Evolutionary conservation across 2,888 invertebrate genomes (phyloP).

Genomic region (Crocallis elinguaria): DNA sequence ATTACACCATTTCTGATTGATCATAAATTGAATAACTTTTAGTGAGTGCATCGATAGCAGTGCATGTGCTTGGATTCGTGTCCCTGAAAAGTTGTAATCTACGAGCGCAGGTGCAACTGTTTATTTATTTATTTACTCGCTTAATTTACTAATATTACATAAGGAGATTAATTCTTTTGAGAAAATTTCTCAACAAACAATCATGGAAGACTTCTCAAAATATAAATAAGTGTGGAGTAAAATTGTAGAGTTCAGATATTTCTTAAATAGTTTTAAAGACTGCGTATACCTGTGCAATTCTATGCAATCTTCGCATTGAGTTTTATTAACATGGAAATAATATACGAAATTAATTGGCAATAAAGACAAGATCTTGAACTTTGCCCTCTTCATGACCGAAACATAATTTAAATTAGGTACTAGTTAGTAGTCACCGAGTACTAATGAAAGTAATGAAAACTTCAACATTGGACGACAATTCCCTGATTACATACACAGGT

Average conservation of each 20-base stretch:
- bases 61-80: constrained; percentile 66
- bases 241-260: too few relatives aligned
- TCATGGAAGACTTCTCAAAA: background rate
- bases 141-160: constrained; percentile 12
- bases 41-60: constrained; percentile 58
- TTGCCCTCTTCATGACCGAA: constrained; percentile 37
- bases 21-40: constrained; percentile 49
- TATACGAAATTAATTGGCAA: constrained; percentile 39
- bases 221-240: too few relatives aligned
- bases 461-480: constrained; percentile 1
- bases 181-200: background rate
- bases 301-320: too few relatives aligned
- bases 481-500: constrained; percentile 5
- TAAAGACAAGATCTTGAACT: constrained; percentile 44
- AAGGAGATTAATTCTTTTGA: background rate
- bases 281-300: too few relatives aligned
- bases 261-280: too few relatives aligned
- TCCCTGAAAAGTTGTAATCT: constrained; percentile 64
- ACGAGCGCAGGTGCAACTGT: constrained; percentile 72
- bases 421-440: too few relatives aligned
- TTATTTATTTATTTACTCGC: constrained; percentile 30
- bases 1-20: constrained; percentile 50
- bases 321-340: background rate
- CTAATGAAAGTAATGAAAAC: constrained; percentile 1
- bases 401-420: constrained; percentile 5